Evolutionary conservation across 2,797 vertebrate species (phyloP).

Genomic region (Macropus fuliginosus): DNA sequence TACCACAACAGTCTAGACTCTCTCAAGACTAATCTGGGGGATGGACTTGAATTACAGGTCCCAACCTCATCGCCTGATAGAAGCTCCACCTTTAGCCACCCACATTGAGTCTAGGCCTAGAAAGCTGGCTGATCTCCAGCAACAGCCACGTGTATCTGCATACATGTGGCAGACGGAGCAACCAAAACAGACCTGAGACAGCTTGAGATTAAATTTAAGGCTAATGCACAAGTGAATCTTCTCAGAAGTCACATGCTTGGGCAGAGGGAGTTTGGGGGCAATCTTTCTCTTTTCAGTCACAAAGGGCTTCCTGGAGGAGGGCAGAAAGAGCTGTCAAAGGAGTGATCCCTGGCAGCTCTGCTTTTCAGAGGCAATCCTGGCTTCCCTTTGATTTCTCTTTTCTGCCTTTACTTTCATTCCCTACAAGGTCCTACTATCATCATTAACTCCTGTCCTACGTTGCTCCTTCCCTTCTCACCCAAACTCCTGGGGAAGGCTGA

Average conservation of each 20-base stretch:
- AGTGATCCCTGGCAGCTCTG: too few relatives aligned
- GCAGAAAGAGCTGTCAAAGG: too few relatives aligned
- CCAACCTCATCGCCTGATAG: background rate
- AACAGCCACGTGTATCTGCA: background rate
- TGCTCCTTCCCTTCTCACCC: background rate
- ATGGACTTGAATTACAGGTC: background rate
- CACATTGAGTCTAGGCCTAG: background rate
- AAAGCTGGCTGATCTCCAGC: background rate
- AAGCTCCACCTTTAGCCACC: background rate
- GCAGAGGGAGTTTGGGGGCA: too few relatives aligned
- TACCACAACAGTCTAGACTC: background rate
- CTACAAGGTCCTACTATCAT: background rate
- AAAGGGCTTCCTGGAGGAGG: background rate
- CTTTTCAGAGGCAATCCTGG: background rate
- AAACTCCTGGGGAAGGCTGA: background rate
- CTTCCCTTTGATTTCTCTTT: background rate
- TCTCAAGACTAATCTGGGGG: background rate
- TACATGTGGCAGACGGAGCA: accelerated
- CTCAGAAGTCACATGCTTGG: background rate
- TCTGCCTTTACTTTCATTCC: too few relatives aligned
- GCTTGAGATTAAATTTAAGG: too few relatives aligned
- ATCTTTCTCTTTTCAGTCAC: background rate
- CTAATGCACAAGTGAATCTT: background rate
- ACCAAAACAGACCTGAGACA: background rate
- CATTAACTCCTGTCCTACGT: background rate